phyloP scores from a whole-genome alignment of 2,888 invertebrate species.

The Leptarthrus brevirostris region DNA sequence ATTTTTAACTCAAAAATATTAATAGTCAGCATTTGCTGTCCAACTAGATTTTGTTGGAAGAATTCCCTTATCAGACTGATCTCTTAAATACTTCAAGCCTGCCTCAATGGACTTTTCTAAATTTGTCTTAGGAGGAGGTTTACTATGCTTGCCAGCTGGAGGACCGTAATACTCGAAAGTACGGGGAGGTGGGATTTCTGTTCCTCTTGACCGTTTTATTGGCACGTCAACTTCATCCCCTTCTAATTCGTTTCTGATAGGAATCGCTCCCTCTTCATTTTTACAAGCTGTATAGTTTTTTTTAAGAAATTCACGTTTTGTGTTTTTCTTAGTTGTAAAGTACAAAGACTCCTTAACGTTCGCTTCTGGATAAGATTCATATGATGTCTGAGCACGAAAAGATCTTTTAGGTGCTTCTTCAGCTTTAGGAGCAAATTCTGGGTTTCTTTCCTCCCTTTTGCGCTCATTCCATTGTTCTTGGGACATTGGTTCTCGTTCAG shows the following conservation, averaged over 20 bases:
- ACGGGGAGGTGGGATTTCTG: constrained; percentile 75
- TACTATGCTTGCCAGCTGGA: constrained; percentile 56
- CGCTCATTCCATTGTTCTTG: constrained; percentile 69
- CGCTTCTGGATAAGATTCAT: constrained; percentile 4
- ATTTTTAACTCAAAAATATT: too few relatives aligned
- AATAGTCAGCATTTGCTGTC: constrained; percentile 65
- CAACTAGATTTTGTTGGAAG: constrained; percentile 63
- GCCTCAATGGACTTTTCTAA: constrained; percentile 70
- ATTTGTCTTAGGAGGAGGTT: constrained; percentile 58
- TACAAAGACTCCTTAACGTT: constrained; percentile 58
- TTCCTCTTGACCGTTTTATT: constrained; percentile 60
- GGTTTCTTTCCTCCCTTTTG: constrained; percentile 76
- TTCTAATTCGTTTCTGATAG: constrained; percentile 47
- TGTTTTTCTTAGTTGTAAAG: constrained; percentile 60
- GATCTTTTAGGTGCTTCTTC: constrained; percentile 55
- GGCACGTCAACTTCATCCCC: background rate
- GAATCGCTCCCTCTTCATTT: constrained; percentile 16
- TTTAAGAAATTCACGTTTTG: constrained; percentile 41
- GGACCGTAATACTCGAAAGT: constrained; percentile 75
- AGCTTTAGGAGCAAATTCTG: constrained; percentile 81
- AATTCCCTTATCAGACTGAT: constrained; percentile 68
- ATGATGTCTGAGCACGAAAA: constrained; percentile 61
- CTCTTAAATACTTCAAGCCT: constrained; percentile 69
- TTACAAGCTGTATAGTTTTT: constrained; percentile 45
- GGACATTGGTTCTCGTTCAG: constrained; percentile 64